Percentiles rank a stretch among this genome's conserved stretches.
These are phyloP conservation scores for Xestoiulus laeticollis DNA, from an alignment of 2,888 invertebrate species.

Conservation along the genomic window DNA sequence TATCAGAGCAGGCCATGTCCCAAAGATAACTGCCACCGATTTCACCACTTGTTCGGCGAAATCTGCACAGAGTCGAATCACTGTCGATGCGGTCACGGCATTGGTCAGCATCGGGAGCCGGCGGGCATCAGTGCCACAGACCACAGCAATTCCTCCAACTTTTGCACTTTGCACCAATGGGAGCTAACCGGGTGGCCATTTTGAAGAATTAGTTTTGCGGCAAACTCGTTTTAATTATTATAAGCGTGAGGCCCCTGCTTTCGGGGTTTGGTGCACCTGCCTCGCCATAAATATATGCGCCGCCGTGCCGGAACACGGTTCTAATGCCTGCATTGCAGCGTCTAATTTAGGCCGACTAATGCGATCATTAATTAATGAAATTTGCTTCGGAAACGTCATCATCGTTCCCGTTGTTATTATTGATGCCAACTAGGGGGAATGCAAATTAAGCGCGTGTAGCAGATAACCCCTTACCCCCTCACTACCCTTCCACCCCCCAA, in stretches of 20 bases:
- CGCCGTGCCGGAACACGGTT: not conserved
- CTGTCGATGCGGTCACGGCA: not conserved
- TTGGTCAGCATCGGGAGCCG: not conserved
- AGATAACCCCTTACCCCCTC: not conserved
- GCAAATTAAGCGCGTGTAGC: conserved; percentile 1
- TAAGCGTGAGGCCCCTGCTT: not conserved
- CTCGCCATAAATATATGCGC: not conserved
- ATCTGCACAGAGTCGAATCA: not conserved
- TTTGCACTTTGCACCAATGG: not conserved
- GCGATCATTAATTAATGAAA: conserved; percentile 37
- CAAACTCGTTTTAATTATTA: conserved; percentile 6
- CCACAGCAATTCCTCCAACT: not conserved
- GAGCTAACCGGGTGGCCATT: not conserved
- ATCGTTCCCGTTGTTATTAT: conserved; percentile 32
- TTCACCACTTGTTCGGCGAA: not conserved
- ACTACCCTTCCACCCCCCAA: not conserved
- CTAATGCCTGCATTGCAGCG: not conserved
- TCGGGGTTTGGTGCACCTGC: not conserved
- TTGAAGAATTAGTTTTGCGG: conserved; percentile 25
- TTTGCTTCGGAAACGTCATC: conserved; percentile 28
- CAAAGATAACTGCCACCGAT: not conserved
- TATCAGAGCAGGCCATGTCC: not conserved
- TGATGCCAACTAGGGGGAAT: conserved; percentile 28
- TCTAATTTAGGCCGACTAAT: conserved; percentile 29
- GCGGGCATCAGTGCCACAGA: not conserved